Base-by-base conservation (phyloP, 2,888 invertebrate species). In the Agrotis segetum region DNA sequence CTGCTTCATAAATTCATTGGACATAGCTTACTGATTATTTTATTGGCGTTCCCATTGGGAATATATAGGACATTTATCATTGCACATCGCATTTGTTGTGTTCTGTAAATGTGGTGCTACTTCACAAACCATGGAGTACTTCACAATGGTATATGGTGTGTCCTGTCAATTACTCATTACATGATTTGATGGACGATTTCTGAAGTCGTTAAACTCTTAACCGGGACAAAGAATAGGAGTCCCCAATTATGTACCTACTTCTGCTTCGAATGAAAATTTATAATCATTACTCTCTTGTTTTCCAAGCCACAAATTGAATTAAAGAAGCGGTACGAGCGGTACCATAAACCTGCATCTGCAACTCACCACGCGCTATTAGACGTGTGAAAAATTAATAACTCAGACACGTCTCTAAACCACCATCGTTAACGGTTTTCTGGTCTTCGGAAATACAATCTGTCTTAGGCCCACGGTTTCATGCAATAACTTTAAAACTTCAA, bases 401-500 rank as follows among this genome's bases (percentile, higher is more conserved):
- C 24, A 47, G 49, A 55, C 81, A 76, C 71, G 71, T 81, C 40
- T 67, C n/a, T 14, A 78, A 73, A 67, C 71, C 64, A 67, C 60
- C 63, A 67, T 50, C 46, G 44, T 53, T 81, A 81, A 83, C 81
- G 77, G 85, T 62, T 58, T 56, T 53, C 65, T 58, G 19, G 53
- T 64, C 67, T 79, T 69, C 67, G 58, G 71, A 55, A 74, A 73
- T 76, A 77, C 47, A 74, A 81, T 69, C 73, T 74, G 66, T 83
- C 71, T 73, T 65, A 71, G 73, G 70, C 77, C 75, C 70, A 77
- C 75, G 74, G 75, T 81, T 83, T 82, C 71, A 78, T 74, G 74
- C 64, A 70, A 69, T 78, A 71, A 70, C 77, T 79, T 86, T 76
- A 71, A 83, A 89, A 88, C 84, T 85, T 70, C 83, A 83, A 40